Percentiles rank a stretch among this genome's conserved stretches.
Conservation (phyloP, 2,113 vertebrate genomes). For the Cheilinus undulatus region DNA sequence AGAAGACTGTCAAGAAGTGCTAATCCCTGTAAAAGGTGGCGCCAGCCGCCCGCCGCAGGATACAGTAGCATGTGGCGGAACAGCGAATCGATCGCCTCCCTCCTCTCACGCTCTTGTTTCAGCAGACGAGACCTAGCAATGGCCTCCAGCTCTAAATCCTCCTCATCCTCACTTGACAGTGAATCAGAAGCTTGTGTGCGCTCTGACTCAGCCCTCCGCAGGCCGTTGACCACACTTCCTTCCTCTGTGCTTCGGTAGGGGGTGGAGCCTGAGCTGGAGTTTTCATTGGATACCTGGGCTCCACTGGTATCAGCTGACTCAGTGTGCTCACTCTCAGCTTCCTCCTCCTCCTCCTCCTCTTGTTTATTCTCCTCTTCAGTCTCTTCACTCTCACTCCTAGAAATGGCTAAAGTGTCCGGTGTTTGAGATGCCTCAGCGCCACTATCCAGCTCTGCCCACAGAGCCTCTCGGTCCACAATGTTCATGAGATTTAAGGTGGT, state of each 20-base stretch:
- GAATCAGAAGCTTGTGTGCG: conserved; percentile 94
- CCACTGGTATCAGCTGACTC: conserved; percentile 93
- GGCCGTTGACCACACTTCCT: conserved; percentile 71
- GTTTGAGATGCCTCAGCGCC: conserved; percentile 78
- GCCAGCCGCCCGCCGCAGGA: conserved; percentile 89
- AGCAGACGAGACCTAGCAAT: conserved; percentile 83
- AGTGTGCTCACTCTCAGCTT: conserved; percentile 89
- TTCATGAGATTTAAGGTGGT: conserved; percentile 82
- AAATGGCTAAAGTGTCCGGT: conserved; percentile 45
- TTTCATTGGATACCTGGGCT: conserved; percentile 86
- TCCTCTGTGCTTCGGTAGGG: conserved; percentile 80
- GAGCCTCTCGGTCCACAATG: conserved; percentile 90
- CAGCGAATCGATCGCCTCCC: conserved; percentile 87
- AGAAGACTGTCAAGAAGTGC: conserved; percentile 92
- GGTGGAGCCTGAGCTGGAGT: conserved; percentile 88
- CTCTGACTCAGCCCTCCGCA: conserved; percentile 88
- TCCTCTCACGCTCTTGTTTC: conserved; percentile 89
- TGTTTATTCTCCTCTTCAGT: conserved; percentile 68
- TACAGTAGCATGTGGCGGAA: conserved; percentile 94
- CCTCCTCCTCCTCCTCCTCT: conserved; percentile 58
- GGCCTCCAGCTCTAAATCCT: conserved; percentile 92
- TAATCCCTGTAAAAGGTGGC: conserved; percentile 90
- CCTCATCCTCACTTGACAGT: conserved; percentile 94
- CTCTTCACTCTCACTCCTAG: conserved; percentile 76
- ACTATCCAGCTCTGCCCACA: conserved; percentile 92